A percentile compares a stretch with the other conserved stretches of the same genome.
Conservation (phyloP, 2,113 vertebrate species). For the Struthidea cinerea region DNA sequence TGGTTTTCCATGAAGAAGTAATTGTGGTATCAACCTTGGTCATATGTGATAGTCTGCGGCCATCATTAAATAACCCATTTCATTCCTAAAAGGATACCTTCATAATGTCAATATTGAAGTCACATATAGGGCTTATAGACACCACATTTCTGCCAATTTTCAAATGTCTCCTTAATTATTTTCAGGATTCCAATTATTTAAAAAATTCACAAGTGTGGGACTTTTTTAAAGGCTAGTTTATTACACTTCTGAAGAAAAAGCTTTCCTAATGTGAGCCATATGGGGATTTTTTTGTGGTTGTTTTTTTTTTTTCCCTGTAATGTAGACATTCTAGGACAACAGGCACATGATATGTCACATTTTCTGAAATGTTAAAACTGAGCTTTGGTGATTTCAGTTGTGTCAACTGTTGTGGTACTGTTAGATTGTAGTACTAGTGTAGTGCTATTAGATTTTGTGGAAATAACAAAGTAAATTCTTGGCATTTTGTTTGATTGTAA, state of each 20-base stretch:
- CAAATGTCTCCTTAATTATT: neutral
- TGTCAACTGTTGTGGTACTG: neutral
- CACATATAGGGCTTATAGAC: neutral
- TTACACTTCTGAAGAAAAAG: neutral
- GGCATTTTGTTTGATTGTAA: neutral
- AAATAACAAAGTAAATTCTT: neutral
- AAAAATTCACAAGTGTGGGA: neutral
- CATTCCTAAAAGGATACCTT: neutral
- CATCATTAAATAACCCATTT: neutral
- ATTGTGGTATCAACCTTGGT: neutral
- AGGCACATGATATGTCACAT: neutral
- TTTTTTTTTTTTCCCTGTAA: neutral
- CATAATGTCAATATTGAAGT: neutral
- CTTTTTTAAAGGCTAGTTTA: neutral
- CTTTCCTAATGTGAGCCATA: neutral
- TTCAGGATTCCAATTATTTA: neutral
- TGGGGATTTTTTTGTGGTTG: neutral
- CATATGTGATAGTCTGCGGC: neutral
- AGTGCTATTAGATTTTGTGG: neutral
- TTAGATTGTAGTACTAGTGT: neutral
- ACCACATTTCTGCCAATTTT: neutral
- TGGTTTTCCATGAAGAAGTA: neutral
- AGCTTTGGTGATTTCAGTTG: neutral
- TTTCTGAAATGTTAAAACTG: neutral
- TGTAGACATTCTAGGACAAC: neutral